These are phyloP conservation scores for Pocillopora meandrina DNA, from an alignment of 92 coral and sea anemone species.

Conservation along the genomic window DNA sequence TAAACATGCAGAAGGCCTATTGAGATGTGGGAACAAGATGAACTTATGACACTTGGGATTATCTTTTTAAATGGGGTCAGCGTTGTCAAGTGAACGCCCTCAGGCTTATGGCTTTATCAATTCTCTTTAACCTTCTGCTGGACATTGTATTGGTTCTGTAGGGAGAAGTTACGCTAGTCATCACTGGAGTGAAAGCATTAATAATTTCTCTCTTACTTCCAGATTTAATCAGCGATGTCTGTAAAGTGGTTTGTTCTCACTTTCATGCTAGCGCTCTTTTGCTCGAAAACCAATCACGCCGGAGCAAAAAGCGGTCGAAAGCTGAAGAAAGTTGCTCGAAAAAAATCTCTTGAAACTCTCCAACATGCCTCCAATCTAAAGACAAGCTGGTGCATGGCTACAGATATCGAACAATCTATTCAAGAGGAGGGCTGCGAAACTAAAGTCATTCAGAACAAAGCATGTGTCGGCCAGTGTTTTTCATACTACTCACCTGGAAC, in stretches of 20 bases:
- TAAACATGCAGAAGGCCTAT: too few relatives aligned
- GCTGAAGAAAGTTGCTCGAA: neutral
- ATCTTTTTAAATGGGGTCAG: too few relatives aligned
- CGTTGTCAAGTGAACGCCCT: too few relatives aligned
- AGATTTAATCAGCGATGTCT: slow-evolving; percentile 4
- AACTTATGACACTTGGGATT: too few relatives aligned
- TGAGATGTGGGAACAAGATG: too few relatives aligned
- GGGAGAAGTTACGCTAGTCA: neutral
- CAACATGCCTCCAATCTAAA: slow-evolving; percentile 18
- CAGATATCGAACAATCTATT: slow-evolving; percentile 51
- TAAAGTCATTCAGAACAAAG: slow-evolving; percentile 57
- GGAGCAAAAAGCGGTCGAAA: neutral
- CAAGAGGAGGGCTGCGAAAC: slow-evolving; percentile 56
- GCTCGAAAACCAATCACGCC: neutral
- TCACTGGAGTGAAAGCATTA: neutral
- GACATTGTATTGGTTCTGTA: neutral
- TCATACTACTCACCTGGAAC: slow-evolving; percentile 66
- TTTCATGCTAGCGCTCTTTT: neutral
- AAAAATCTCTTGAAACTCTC: slow-evolving; percentile 2
- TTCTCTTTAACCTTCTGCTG: too few relatives aligned
- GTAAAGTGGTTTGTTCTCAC: neutral
- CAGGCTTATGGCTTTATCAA: too few relatives aligned
- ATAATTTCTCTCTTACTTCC: neutral
- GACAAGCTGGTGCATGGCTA: slow-evolving; percentile 66
- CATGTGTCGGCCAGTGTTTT: slow-evolving; percentile 76